Base-by-base conservation (phyloP, 2,888 invertebrate genomes). In the Drosophila emarginata region DNA sequence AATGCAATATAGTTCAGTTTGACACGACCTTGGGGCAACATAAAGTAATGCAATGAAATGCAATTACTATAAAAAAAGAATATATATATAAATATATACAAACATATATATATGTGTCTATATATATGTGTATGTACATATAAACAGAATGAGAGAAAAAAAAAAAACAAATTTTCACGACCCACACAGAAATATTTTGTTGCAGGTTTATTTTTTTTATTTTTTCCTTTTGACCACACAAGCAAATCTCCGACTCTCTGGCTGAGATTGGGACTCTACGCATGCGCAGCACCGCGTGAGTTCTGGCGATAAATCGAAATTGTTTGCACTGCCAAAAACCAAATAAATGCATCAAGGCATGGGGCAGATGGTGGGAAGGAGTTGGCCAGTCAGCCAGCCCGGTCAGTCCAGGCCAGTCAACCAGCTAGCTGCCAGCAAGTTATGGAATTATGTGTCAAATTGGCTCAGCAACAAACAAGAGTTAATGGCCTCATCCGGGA, bases 241-340 rank as follows among this genome's bases (percentile, higher is more conserved):
- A 53, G 56, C n/a, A 66, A 14, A 36, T 54, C 14, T 57, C 32
- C 11, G 9, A 9, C 11, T 32, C 32, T 32, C 32, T 32, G 32
- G 11, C 32, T 1, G 11, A 32, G 32, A 32, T 32, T 32, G 32
- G 32, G 18, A 14, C 58, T 59, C 63, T 73, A 72, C 72, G 72
- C 72, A 72, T 72, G 64, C 58, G 58, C 63, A 51, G 69, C 82
- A 77, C 82, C 82, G 82, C 82, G 82, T 84, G 82, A 82, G 82
- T 71, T 82, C 87, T 74, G 74, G 71, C 82, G 82, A 82, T 82
- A 82, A 82, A 82, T 82, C 87, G 82, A 82, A 82, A 87, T 82
- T 82, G 87, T 82, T 82, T 82, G 87, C 87, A 81, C 85, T 82
- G 82, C 87, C 87, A 82, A 82, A 82, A 82, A 82, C 85, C 87